phyloP scores from a whole-genome alignment of 2,888 invertebrate species.

The Psococerastis gibbosa region DNA sequence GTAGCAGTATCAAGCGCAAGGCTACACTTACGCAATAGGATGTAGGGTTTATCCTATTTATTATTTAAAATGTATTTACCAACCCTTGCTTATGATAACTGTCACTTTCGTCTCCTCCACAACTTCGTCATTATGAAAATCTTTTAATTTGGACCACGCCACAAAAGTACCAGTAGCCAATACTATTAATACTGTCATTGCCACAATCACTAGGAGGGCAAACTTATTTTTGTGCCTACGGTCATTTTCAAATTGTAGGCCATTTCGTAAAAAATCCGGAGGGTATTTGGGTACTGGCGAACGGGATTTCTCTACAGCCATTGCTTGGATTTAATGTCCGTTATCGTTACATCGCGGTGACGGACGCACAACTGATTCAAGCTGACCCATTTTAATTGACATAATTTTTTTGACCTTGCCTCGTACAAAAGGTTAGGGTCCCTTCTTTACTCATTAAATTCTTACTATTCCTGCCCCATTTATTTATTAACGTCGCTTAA shows the following conservation, averaged over 20 bases:
- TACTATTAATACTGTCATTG: constrained; percentile 3
- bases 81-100: background rate
- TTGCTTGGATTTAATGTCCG: too few species aligned
- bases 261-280: background rate
- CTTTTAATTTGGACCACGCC: background rate
- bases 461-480: too few species aligned
- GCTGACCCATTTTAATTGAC: background rate
- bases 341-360: too few species aligned
- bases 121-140: background rate
- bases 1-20: too few species aligned
- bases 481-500: too few species aligned
- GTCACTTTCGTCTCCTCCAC: background rate
- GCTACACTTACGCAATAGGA: too few species aligned
- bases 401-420: background rate
- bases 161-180: background rate
- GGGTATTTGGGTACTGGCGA: background rate
- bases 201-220: background rate
- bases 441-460: too few species aligned
- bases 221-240: constrained; percentile 4
- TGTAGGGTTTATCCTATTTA: too few species aligned
- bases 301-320: too few species aligned
- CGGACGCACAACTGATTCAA: background rate
- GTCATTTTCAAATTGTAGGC: constrained; percentile 1
- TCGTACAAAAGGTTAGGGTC: too few species aligned
- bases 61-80: too few species aligned